These are phyloP conservation scores for crab-eating macaque (Macaca fascicularis) DNA, from an alignment of 2,113 vertebrate species.

Conservation along the genomic window T2T-MFA8v1.1 NC_088385.1:2119501-2120000, in stretches of 20 bases:
- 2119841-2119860: not conserved
- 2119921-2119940: not conserved
- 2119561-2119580: not conserved
- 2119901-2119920: not conserved
- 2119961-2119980: not conserved
- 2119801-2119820: not conserved
- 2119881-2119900: not conserved
- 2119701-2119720: not conserved
- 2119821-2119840: not conserved
- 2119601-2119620: not conserved
- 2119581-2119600: not conserved
- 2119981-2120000: not conserved
- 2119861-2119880: not conserved
- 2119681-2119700: not conserved
- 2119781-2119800: not conserved
- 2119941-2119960: not conserved
- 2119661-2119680: not conserved
- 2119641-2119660: not conserved
- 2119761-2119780: not conserved
- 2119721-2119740: not conserved
- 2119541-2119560: not conserved
- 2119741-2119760: not conserved
- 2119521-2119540: not conserved
- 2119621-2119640: not conserved
- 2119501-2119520: not conserved